phyloP scores from a whole-genome alignment of 2,113 vertebrate genomes.

The Carassius auratus region DNA sequence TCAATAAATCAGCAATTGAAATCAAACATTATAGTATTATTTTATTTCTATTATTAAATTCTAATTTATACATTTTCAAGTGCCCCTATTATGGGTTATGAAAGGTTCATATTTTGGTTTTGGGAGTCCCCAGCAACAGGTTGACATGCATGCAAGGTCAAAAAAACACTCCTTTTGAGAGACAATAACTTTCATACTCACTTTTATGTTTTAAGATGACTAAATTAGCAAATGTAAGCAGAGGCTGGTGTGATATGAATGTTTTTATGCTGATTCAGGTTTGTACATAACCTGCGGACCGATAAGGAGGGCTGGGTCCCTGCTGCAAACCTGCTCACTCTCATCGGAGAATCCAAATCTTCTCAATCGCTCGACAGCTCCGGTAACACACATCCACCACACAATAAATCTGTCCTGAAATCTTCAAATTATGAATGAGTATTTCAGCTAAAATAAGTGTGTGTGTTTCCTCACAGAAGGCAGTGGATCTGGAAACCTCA shows the following conservation, averaged over 20 bases:
- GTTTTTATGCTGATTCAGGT: constrained; percentile 74
- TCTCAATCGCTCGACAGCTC: constrained; percentile 90
- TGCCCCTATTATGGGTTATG: too few relatives aligned
- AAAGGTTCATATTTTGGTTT: too few relatives aligned
- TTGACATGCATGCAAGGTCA: too few relatives aligned
- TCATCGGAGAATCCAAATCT: constrained; percentile 86
- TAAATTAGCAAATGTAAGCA: not conserved
- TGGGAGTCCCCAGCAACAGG: too few relatives aligned
- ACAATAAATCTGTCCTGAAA: not conserved
- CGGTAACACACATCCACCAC: constrained; percentile 72
- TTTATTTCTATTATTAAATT: too few relatives aligned
- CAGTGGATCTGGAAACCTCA: constrained; percentile 88
- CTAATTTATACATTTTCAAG: too few relatives aligned
- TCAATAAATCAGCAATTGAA: not conserved
- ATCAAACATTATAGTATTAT: not conserved
- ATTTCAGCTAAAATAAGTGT: too few relatives aligned
- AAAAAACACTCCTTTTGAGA: too few relatives aligned
- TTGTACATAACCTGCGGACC: constrained; percentile 86
- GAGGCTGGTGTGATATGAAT: not conserved
- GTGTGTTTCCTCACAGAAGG: constrained; percentile 75
- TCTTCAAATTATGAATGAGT: constrained; percentile 15
- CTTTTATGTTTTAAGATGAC: not conserved
- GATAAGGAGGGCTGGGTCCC: constrained; percentile 86
- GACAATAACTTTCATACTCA: too few relatives aligned
- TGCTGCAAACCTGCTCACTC: constrained; percentile 78